Evolutionary conservation across 2,113 vertebrate species (phyloP).

Genomic region (Zosterops borbonicus): DNA sequence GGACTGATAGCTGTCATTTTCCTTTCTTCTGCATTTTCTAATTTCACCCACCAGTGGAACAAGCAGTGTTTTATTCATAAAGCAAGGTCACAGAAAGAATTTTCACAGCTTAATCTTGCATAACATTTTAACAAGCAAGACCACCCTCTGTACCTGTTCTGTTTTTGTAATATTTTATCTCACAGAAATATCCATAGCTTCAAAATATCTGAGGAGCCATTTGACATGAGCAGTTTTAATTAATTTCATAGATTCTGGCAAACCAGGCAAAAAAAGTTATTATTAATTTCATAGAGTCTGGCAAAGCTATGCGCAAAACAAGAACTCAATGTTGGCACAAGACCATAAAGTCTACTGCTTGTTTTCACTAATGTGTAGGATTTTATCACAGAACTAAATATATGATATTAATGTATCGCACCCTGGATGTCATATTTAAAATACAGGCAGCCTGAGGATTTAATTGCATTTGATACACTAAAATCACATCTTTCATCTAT

Average conservation of each 20-base stretch:
- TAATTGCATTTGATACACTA: fast-evolving
- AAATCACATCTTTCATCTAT: neutral
- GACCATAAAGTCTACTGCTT: neutral
- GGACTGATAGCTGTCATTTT: neutral
- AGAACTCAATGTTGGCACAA: neutral
- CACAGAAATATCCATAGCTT: neutral
- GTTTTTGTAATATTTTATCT: neutral
- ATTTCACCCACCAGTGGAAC: constrained; percentile 26
- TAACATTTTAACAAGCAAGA: constrained; percentile 23
- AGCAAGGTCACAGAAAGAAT: neutral
- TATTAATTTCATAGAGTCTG: neutral
- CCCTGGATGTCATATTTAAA: neutral
- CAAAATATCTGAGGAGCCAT: neutral
- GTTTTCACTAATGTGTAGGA: neutral
- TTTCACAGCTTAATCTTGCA: constrained; percentile 35
- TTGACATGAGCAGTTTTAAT: neutral
- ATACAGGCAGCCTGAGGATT: neutral
- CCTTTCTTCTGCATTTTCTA: constrained; percentile 10
- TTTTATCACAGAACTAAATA: neutral
- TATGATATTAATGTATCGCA: neutral
- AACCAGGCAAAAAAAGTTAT: neutral
- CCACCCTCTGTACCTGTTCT: neutral
- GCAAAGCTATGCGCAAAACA: neutral
- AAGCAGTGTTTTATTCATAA: constrained; percentile 5
- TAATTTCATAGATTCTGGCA: neutral